A percentile compares a stretch with the other conserved stretches of the same genome.
phyloP scores from a whole-genome alignment of 2,888 invertebrate species.

The Brachyptera risi region DNA sequence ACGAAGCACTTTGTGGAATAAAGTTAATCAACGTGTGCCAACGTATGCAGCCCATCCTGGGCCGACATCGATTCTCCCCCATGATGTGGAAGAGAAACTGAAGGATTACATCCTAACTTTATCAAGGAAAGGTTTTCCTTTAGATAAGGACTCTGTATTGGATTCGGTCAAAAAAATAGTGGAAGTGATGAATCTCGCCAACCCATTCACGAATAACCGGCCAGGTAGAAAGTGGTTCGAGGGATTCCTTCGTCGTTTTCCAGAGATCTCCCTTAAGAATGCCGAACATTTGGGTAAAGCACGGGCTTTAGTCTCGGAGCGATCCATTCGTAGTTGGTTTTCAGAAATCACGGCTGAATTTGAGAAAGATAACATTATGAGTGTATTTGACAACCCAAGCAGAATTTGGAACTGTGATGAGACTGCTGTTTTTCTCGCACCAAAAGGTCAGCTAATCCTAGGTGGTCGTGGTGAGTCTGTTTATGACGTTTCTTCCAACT shows the following conservation, averaged over 20 bases:
- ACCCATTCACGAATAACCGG: slow-evolving; percentile 26
- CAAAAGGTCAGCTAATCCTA: slow-evolving; percentile 33
- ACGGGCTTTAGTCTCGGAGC: slow-evolving; percentile 10
- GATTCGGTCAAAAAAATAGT: slow-evolving; percentile 34
- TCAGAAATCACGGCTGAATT: not conserved
- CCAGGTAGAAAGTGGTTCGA: slow-evolving; percentile 34
- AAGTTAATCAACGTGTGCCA: not conserved
- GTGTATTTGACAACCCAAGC: too few relatives aligned
- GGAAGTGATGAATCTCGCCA: slow-evolving; percentile 27
- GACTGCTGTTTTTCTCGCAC: slow-evolving; percentile 33
- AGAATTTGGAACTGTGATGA: slow-evolving; percentile 36
- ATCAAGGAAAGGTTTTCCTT: slow-evolving; percentile 29
- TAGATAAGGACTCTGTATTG: slow-evolving; percentile 31
- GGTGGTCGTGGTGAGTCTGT: slow-evolving; percentile 25
- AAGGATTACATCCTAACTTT: not conserved
- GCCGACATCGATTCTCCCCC: not conserved
- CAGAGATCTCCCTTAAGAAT: slow-evolving; percentile 29
- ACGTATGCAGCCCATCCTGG: not conserved
- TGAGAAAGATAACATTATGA: slow-evolving; percentile 12
- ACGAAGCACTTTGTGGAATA: not conserved
- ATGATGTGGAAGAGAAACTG: not conserved
- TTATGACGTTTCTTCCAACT: slow-evolving; percentile 19
- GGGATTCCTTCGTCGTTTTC: slow-evolving; percentile 33
- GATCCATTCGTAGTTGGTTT: slow-evolving; percentile 22
- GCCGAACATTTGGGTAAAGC: slow-evolving; percentile 32